Evolutionary conservation across 2,888 invertebrate genomes (phyloP), one percentile per base, ranked within the genome.

Genomic region (Orthosia gothica): DNA sequence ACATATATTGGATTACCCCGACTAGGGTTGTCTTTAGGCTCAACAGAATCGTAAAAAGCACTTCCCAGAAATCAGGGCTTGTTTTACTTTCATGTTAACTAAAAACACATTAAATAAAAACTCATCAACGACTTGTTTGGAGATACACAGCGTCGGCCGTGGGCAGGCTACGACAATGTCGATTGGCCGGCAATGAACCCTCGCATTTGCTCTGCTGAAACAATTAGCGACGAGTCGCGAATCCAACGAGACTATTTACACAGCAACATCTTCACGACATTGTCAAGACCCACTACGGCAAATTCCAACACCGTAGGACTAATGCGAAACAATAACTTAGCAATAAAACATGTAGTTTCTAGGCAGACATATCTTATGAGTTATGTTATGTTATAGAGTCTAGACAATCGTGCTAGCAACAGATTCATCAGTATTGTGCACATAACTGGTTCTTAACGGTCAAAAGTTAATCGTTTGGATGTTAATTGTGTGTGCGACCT

Each of bases 111-210:
- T 57, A 55, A 68, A 70, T 69, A 70, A 62, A n/a, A 82, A 57
- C 54, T 57, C 57, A 50, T 65, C 74, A 62, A 72, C 78, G 49
- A 75, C 63, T 59, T 76, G 78, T 82, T 82, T 72, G 66, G 75
- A 79, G 73, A 78, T 79, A 85, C 70, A 84, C 73, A 82, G 78
- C 79, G 86, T 83, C 86, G 91, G 82, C 91, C 90, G 92, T 92
- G 91, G 92, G 91, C 88, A 65, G 88, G 81, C 83, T 87, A 90
- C 89, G 89, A 93, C 93, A 92, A 92, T 91, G 92, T 88, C 92
- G 90, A 87, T 91, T 93, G 94, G 80, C 94, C 94, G 95, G 91
- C 95, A 96, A 93, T 96, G 95, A 96, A 95, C 96, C 93, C 94
- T 94, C 92, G 92, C 94, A 94, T 94, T 94, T 93, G 92, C 92